These are phyloP conservation scores for Paratrypauchen microcephalus DNA, from an alignment of 2,797 vertebrate species.

Conservation along the genomic window DNA sequence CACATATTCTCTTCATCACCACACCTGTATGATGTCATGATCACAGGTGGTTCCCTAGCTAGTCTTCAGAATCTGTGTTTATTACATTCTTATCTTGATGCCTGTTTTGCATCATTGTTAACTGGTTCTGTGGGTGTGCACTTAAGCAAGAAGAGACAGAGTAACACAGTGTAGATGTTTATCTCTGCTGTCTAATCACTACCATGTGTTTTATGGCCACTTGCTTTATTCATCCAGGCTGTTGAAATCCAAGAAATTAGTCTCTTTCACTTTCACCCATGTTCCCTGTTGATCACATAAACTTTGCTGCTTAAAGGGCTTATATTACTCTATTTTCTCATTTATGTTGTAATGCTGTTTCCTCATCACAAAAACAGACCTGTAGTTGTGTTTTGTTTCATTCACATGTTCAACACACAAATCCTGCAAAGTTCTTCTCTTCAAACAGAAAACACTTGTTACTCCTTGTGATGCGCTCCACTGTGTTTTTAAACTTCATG, in stretches of 20 bases:
- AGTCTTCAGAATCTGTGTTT: conserved; percentile 17
- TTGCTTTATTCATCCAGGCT: conserved; percentile 76
- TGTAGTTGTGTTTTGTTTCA: too few relatives aligned
- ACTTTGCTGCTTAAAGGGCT: conserved; percentile 35
- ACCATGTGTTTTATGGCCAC: conserved; percentile 78
- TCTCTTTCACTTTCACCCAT: conserved; percentile 72
- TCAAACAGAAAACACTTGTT: too few relatives aligned
- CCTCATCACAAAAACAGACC: too few relatives aligned
- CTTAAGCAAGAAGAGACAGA: conserved; percentile 28
- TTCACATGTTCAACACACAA: too few relatives aligned
- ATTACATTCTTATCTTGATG: conserved; percentile 40
- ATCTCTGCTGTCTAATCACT: conserved; percentile 79
- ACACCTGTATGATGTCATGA: conserved; percentile 52
- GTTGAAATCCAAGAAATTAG: conserved; percentile 80
- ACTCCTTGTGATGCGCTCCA: too few relatives aligned
- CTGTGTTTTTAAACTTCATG: too few relatives aligned
- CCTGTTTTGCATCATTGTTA: conserved; percentile 40
- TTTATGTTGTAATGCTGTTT: too few relatives aligned
- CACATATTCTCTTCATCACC: conserved; percentile 20
- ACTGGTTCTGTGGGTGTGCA: conserved; percentile 29
- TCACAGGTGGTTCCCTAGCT: conserved; percentile 41
- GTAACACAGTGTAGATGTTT: conserved; percentile 68
- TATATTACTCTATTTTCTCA: too few relatives aligned
- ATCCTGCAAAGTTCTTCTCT: too few relatives aligned
- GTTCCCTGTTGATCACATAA: conserved; percentile 69